Percentiles rank a stretch among this genome's conserved stretches.
Conservation (phyloP, 2,113 vertebrate genomes). For the Corvus hawaiiensis region DNA sequence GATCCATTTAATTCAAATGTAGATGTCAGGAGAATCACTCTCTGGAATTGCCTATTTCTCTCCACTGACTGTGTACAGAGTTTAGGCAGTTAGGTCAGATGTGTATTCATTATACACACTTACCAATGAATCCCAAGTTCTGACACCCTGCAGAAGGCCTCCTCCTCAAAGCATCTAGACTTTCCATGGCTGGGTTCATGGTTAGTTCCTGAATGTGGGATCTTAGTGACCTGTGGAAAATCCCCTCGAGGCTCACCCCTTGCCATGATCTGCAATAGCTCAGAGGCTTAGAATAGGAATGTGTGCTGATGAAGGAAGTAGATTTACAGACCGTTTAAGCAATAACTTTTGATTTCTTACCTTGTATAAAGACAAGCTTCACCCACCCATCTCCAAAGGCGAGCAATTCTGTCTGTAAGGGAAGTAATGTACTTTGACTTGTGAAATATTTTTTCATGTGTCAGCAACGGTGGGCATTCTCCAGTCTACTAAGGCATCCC, state of each 20-base stretch:
- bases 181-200: rapidly evolving
- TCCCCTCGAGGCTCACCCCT: not conserved
- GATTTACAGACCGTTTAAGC: not conserved
- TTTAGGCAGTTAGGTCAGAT: not conserved
- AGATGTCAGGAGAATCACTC: not conserved
- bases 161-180: not conserved
- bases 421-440: not conserved
- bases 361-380: not conserved
- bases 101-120: not conserved
- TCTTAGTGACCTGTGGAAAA: too few relatives aligned
- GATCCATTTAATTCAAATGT: not conserved
- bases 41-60: not conserved
- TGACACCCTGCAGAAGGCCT: not conserved
- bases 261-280: not conserved
- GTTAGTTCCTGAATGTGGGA: not conserved
- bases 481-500: not conserved
- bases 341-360: not conserved
- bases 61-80: not conserved
- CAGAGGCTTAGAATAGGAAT: not conserved
- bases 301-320: not conserved
- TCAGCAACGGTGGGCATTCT: not conserved
- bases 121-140: not conserved
- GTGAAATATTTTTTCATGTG: not conserved
- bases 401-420: not conserved
- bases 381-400: not conserved